Evolutionary conservation across 2,113 vertebrate species (phyloP), one percentile per base, ranked within the genome.

Genomic region (Poeciliopsis prolifica): DNA sequence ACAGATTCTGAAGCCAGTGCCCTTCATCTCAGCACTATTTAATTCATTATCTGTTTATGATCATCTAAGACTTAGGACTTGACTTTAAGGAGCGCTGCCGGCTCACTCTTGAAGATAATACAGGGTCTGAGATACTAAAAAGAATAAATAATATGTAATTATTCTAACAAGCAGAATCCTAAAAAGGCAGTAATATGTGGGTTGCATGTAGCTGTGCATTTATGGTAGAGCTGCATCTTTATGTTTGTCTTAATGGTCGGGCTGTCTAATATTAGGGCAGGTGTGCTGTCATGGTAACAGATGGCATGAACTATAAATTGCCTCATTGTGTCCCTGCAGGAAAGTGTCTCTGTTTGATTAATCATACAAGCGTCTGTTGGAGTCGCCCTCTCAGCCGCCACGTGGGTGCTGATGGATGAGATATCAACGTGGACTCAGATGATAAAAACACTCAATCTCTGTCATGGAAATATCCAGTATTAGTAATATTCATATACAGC

Each of bases 221-320:
- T 44, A 51, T 33, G 65, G 63, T 28, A 68, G 15, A 61, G 8
- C 35, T 72, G 65, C 28, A n/a, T 65, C 54, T 54, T 65, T 70
- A 37, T 48, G 61, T 80, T 42, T 64, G 61, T 77, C 73, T 72
- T 74, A 60, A 5, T 75, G 65, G 70, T 48, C n/a, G 40, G 48
- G 75, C 67, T 61, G 51, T 79, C 74, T 78, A 61, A 68, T 72
- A 77, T 75, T 65, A 74, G 70, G 70, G 71, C 82, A 89, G 88
- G 88, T 89, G 89, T 75, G 80, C 78, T 87, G 86, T 89, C 82
- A 77, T 88, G 86, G 82, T 82, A 91, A 91, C 88, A 90, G 90
- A 92, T 90, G 88, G 84, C 67, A 6, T 79, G 86, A 87, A 85
- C 86, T 86, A 86, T 91, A 88, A 91, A 93, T 91, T 84, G 85